Conservation (phyloP, 1,140 invertebrate species). For the Mya arenaria region DNA sequence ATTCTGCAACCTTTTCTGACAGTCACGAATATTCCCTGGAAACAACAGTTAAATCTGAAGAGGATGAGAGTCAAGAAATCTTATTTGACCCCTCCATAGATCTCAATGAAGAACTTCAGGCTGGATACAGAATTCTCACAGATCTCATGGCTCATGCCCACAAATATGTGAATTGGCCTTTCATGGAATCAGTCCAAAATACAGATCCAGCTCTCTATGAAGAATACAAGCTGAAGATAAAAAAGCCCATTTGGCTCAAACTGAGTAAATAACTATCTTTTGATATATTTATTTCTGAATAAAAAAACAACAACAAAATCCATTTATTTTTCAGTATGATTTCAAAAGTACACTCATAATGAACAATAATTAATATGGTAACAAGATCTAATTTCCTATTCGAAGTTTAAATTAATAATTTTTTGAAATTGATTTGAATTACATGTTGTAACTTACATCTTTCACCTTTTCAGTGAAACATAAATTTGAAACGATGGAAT, state of each 20-base stretch:
- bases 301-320: too few species aligned
- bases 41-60: conserved; percentile 31
- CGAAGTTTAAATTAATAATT: not conserved
- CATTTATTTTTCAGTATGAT: too few species aligned
- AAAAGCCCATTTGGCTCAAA: conserved; percentile 51
- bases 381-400: not conserved
- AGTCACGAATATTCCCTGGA: not conserved
- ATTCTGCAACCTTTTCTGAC: conserved; percentile 29
- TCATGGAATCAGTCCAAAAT: conserved; percentile 47
- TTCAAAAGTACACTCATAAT: not conserved
- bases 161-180: conserved; percentile 49
- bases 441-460: not conserved
- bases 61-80: not conserved
- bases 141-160: conserved; percentile 51
- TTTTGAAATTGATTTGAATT: not conserved
- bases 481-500: conserved; percentile 80
- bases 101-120: conserved; percentile 40
- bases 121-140: conserved; percentile 46
- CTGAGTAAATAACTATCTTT: conserved; percentile 44
- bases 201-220: conserved; percentile 40
- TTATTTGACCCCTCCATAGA: not conserved
- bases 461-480: conserved; percentile 80
- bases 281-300: too few species aligned
- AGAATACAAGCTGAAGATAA: conserved; percentile 35
- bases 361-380: not conserved